Evolutionary conservation across 1,140 invertebrate species (phyloP).

Genomic region (Drosophila erecta): DNA sequence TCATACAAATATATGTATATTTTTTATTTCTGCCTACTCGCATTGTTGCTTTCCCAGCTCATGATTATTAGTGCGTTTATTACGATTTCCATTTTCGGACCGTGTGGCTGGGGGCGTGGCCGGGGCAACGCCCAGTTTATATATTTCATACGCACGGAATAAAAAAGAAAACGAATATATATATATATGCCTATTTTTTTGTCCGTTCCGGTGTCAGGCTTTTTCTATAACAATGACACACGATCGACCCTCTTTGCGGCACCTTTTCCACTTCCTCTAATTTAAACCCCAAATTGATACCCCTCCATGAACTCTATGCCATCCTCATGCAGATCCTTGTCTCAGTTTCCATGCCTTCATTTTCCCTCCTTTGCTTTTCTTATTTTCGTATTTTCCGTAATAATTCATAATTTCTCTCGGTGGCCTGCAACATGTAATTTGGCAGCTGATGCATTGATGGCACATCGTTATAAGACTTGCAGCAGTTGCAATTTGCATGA

Average conservation of each 20-base stretch:
- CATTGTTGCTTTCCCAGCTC: slow-evolving; percentile 66
- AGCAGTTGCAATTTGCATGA: slow-evolving; percentile 55
- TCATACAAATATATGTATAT: background rate
- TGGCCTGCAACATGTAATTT: slow-evolving; percentile 63
- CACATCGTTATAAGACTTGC: slow-evolving; percentile 26
- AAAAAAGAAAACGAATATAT: background rate
- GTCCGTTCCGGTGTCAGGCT: slow-evolving; percentile 76
- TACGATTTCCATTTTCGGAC: slow-evolving; percentile 71
- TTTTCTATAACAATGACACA: slow-evolving; percentile 66
- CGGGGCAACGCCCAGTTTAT: slow-evolving; percentile 55
- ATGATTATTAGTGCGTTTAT: slow-evolving; percentile 79
- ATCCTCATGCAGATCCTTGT: slow-evolving; percentile 37
- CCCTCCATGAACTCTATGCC: background rate
- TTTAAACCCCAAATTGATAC: background rate
- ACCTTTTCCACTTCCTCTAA: slow-evolving; percentile 17
- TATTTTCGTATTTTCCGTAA: slow-evolving; percentile 19
- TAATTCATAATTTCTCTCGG: slow-evolving; percentile 50
- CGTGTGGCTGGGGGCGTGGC: slow-evolving; percentile 64
- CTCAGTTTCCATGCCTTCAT: slow-evolving; percentile 21
- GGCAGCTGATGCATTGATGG: slow-evolving; percentile 64
- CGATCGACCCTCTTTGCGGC: slow-evolving; percentile 19
- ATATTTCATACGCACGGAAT: slow-evolving; percentile 33
- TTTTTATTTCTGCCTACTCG: slow-evolving; percentile 14
- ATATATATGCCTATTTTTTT: slow-evolving; percentile 14
- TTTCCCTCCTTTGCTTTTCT: slow-evolving; percentile 11